Conservation (phyloP, 2,888 invertebrate species). For the Volucella bombylans region DNA sequence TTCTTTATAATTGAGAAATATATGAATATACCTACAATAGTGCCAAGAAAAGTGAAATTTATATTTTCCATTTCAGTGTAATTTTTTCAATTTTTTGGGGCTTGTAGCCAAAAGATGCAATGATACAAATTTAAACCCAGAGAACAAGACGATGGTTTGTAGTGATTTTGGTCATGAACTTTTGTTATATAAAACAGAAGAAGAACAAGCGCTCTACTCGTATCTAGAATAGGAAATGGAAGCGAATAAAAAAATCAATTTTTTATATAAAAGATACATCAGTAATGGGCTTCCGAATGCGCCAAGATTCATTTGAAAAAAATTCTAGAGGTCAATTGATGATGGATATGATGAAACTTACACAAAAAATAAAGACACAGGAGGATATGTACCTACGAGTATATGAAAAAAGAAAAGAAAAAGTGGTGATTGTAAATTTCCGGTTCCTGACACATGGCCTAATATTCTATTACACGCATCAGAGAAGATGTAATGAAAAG, state of each 20-base stretch:
- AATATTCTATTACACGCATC: slow-evolving; percentile 41
- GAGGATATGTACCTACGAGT: neutral
- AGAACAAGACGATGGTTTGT: neutral
- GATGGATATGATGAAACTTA: slow-evolving; percentile 22
- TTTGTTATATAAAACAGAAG: neutral
- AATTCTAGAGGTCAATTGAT: slow-evolving; percentile 7
- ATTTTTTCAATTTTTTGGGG: neutral
- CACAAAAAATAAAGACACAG: neutral
- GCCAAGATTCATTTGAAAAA: neutral
- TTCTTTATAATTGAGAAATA: too few species aligned
- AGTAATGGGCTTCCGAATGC: slow-evolving; percentile 16
- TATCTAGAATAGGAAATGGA: neutral
- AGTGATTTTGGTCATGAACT: slow-evolving; percentile 22
- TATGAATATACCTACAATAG: too few species aligned
- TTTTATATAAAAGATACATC: slow-evolving; percentile 18
- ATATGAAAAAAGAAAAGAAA: neutral
- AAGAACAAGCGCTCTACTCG: neutral
- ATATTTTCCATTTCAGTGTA: slow-evolving; percentile 2
- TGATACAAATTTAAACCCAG: neutral
- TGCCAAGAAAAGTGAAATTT: neutral
- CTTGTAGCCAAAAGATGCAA: slow-evolving; percentile 2
- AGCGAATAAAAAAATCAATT: neutral
- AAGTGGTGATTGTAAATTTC: slow-evolving; percentile 43
- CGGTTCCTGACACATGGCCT: slow-evolving; percentile 43
- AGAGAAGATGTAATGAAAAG: slow-evolving; percentile 31